These are phyloP conservation scores for Nematopogon swammerdamellus DNA, from an alignment of 2,888 invertebrate species.

Conservation along the genomic window DNA sequence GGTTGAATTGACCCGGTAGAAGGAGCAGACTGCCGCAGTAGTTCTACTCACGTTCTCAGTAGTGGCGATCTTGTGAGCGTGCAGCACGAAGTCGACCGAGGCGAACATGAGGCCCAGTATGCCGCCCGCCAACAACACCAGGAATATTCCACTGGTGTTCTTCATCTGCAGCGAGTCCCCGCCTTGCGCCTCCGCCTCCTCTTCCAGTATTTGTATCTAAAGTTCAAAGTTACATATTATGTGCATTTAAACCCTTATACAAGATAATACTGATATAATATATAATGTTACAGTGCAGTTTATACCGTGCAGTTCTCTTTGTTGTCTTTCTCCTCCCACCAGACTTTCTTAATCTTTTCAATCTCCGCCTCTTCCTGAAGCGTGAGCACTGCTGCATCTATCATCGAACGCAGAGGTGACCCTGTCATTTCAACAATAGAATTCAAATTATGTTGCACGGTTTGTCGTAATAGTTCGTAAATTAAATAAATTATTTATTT, in stretches of 20 bases:
- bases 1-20: too few relatives aligned
- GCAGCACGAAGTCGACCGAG: conserved; percentile 80
- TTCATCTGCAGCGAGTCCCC: conserved; percentile 69
- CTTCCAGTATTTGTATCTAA: too few relatives aligned
- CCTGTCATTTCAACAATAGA: too few relatives aligned
- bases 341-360: conserved; percentile 73
- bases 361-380: conserved; percentile 85
- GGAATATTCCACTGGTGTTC: conserved; percentile 90
- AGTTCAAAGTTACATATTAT: too few relatives aligned
- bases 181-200: conserved; percentile 24
- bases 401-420: too few relatives aligned
- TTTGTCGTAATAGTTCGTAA: too few relatives aligned
- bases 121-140: conserved; percentile 76
- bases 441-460: too few relatives aligned
- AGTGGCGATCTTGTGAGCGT: conserved; percentile 73
- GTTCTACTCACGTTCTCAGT: conserved; percentile 69
- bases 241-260: too few relatives aligned
- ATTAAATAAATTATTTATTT: too few relatives aligned
- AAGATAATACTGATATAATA: too few relatives aligned
- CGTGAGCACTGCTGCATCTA: conserved; percentile 81
- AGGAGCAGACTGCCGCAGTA: too few relatives aligned
- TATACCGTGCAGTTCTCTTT: conserved; percentile 43
- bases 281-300: too few relatives aligned
- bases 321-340: conserved; percentile 80
- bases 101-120: conserved; percentile 70